Base-by-base conservation (phyloP, 2,797 vertebrate species). In the Myotis vivesi region DNA sequence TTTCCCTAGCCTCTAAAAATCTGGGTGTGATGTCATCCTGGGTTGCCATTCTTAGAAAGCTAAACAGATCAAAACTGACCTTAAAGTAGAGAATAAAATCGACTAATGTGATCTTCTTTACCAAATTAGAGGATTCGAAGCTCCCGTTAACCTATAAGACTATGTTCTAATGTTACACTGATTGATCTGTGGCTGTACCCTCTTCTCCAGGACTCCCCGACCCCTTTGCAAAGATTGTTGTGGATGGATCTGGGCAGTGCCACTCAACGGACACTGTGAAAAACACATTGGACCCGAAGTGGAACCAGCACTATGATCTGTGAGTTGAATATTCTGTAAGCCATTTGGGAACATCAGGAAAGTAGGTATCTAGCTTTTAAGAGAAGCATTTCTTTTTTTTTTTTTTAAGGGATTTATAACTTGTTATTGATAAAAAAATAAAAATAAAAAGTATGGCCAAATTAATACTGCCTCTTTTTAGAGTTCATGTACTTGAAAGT, bases 251-350 rank as follows among this genome's bases (percentile, higher is more conserved):
- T 17, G 99, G 99, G 96, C 99, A 99, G 98, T 99, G 99, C 98
- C 99, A 99, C 98, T 99, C 99, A 9, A 99, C 99, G 94, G 99
- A 99, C 99, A 99, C 99, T 96, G 99, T 99, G 98, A 99, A 99
- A 98, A 99, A 99, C 98, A 99, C 99, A 2, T 97, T 99, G 98
- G 99, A 99, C 98, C 99, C 99, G 96, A 99, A 99, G 98, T 99
- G 99, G 99, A 99, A 99, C 98, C 99, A 99, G 98, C 99, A 99
- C 98, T 99, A 99, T 0, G 99, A 99, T 97, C 98, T 99, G 99
- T 99, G 98, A 99, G 99, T 99, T 80, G n/a, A 7, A 91, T 17
- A 0, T 81, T 90, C 88, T 28, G 0, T 49, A 62, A 38, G 44
- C 57, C 30, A 0, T 44, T 25, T 44, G 77, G 76, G 30, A 30